Evolutionary conservation across 2,797 vertebrate genomes (phyloP), one percentile per base, ranked within the genome.

Genomic region (Odontamblyopus rebecca): DNA sequence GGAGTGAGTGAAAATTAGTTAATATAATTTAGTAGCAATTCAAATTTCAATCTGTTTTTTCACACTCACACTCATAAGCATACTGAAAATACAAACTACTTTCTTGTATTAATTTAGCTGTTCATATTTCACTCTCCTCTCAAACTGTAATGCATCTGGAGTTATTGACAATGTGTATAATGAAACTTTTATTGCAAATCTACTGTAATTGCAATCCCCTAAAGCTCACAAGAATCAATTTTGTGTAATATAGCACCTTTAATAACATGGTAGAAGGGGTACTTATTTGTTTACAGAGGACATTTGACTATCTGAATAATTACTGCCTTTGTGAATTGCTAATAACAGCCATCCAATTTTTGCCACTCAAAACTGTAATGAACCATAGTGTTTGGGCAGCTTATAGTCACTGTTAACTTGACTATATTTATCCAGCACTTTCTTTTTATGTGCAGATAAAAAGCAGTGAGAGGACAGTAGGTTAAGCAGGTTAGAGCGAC

Each of bases 401-500:
- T 38, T 44, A 53, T 74, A 78, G 2, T 41, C 56, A 77, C 75
- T 70, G 69, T 78, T 84, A 82, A 84, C 79, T 59, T 62, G 60
- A 69, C 83, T 90, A 89, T 89, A 86, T 90, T 83, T 91, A 89
- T 84, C 87, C 83, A 76, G 86, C 81, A 82, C 89, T 91, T 82
- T 86, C 72, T 85, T 79, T 72, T 68, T 27, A 70, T 66, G 75
- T 80, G 82, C 78, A 73, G 70, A 88, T 85, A 78, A 87, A 77
- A 85, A 82, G 8, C 18, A 12, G 74, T 71, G 66, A 60, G 81
- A 68, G 69, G 85, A 90, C 90, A 92, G 90, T 92, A 90, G 90
- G 90, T 90, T 92, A 92, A 92, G 90, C 85, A 91, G 90, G 89
- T 92, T 91, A 62, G 12, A 90, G 77, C 78, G 77, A 83, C 81